Conservation (phyloP, 1,140 invertebrate species). For the Ruditapes philippinarum region DNA sequence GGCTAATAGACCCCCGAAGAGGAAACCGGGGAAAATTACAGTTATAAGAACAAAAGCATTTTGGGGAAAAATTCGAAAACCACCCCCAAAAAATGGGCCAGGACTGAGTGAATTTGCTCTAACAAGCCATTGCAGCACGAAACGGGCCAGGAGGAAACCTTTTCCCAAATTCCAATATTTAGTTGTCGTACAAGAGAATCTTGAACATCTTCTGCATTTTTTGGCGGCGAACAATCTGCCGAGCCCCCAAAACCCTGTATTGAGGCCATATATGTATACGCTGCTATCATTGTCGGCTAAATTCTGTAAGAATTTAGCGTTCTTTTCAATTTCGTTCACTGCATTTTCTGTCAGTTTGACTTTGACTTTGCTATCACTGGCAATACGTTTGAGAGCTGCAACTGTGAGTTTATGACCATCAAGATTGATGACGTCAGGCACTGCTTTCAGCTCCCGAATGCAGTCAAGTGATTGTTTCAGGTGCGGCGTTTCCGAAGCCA, state of each 20-base stretch:
- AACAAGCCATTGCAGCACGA: not conserved
- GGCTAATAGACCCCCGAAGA: conserved; percentile 12
- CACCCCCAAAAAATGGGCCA: conserved; percentile 25
- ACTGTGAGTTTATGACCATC: not conserved
- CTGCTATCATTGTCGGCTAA: not conserved
- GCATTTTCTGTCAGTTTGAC: conserved; percentile 7
- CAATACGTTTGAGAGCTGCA: conserved; percentile 4
- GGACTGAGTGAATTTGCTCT: conserved; percentile 22
- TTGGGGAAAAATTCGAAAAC: not conserved
- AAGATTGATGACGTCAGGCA: not conserved
- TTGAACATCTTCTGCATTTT: not conserved
- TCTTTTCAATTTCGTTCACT: not conserved
- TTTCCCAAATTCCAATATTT: conserved; percentile 24
- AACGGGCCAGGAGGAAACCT: not conserved
- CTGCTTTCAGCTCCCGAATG: not conserved
- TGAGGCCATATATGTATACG: conserved; percentile 8
- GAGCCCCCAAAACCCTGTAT: conserved; percentile 43
- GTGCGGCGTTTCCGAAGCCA: not conserved
- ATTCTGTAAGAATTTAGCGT: not conserved
- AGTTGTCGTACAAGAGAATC: conserved; percentile 13
- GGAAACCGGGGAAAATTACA: conserved; percentile 6
- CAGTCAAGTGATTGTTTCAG: not conserved
- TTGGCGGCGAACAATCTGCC: not conserved
- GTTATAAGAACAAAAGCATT: not conserved
- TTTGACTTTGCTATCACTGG: not conserved